Evolutionary conservation across 2,113 vertebrate genomes (phyloP).

Genomic region (Labrus mixtus): DNA sequence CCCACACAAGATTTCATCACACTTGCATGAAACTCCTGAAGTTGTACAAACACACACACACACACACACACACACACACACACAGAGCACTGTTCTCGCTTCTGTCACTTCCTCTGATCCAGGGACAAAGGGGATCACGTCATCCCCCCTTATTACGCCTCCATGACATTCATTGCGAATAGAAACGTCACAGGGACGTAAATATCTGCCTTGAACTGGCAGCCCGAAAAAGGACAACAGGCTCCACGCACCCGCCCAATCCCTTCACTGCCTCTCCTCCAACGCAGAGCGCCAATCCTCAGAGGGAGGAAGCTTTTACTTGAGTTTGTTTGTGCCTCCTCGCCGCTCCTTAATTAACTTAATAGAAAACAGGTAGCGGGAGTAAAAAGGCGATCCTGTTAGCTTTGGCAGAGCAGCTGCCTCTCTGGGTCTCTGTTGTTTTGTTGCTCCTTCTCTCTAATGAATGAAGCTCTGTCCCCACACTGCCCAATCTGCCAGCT

Average conservation of each 20-base stretch:
- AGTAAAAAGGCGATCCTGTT: constrained; percentile 15
- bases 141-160: too few relatives aligned
- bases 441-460: constrained; percentile 20
- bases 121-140: too few relatives aligned
- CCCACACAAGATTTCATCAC: too few relatives aligned
- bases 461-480: constrained; percentile 54
- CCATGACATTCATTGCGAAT: too few relatives aligned
- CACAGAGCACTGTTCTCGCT: too few relatives aligned
- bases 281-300: neutral
- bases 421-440: constrained; percentile 14
- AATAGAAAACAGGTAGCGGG: constrained; percentile 24
- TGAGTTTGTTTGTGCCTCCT: constrained; percentile 10
- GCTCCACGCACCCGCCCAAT: neutral
- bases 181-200: too few relatives aligned
- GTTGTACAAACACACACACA: too few relatives aligned
- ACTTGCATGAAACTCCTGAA: too few relatives aligned
- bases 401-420: constrained; percentile 14
- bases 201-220: too few relatives aligned
- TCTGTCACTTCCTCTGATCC: too few relatives aligned
- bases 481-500: constrained; percentile 33
- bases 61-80: too few relatives aligned
- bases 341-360: constrained; percentile 13
- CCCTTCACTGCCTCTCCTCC: neutral
- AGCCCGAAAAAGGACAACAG: neutral
- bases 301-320: constrained; percentile 5